Percentiles rank a stretch among this genome's conserved stretches.
Conservation (phyloP, 2,888 invertebrate species). For the Salpingus planirostris region DNA sequence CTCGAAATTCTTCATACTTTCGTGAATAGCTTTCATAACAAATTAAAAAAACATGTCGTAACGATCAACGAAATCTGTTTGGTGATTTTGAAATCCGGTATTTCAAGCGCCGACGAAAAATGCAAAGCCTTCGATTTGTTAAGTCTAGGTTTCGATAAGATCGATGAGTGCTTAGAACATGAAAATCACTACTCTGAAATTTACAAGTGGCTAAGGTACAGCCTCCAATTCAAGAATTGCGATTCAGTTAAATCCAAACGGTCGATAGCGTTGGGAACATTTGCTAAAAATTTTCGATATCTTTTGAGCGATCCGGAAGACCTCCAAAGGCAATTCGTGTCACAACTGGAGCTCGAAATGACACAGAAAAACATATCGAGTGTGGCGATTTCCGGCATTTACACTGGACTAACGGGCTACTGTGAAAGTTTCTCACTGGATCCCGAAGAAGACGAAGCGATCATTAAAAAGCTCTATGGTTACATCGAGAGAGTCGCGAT, state of each 20-base stretch:
- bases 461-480: slow-evolving; percentile 23
- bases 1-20: slow-evolving; percentile 31
- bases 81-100: slow-evolving; percentile 20
- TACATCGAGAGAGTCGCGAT: slow-evolving; percentile 21
- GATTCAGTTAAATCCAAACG: slow-evolving; percentile 30
- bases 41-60: slow-evolving; percentile 27
- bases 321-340: slow-evolving; percentile 19
- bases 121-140: slow-evolving; percentile 26
- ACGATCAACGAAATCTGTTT: slow-evolving; percentile 25
- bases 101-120: slow-evolving; percentile 24
- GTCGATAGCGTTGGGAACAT: slow-evolving; percentile 25
- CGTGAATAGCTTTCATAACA: slow-evolving; percentile 28
- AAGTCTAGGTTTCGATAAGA: slow-evolving; percentile 24
- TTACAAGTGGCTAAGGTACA: slow-evolving; percentile 16
- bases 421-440: slow-evolving; percentile 27
- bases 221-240: slow-evolving; percentile 16
- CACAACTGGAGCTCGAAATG: slow-evolving; percentile 22
- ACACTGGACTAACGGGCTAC: slow-evolving; percentile 27
- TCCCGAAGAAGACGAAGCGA: slow-evolving; percentile 18
- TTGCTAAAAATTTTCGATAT: slow-evolving; percentile 27
- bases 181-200: slow-evolving; percentile 17
- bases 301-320: slow-evolving; percentile 10
- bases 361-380: slow-evolving; percentile 19
- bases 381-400: slow-evolving; percentile 23
- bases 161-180: slow-evolving; percentile 19